Percentiles rank a stretch among this genome's conserved stretches.
These are phyloP conservation scores for Fundulus diaphanus DNA, from an alignment of 2,797 vertebrate genomes.

Conservation along the genomic window DNA sequence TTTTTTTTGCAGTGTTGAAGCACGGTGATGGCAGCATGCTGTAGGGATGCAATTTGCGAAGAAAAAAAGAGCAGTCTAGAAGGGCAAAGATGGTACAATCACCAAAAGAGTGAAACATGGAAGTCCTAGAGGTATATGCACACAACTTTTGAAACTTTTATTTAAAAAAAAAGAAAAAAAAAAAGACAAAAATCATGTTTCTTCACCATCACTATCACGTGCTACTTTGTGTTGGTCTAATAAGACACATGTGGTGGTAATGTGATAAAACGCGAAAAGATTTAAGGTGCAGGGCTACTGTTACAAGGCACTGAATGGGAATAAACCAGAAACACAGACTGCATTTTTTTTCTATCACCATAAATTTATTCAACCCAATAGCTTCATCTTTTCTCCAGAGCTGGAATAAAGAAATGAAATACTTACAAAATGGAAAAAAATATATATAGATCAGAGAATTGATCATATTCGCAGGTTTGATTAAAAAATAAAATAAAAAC, in stretches of 20 bases:
- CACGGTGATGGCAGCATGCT: neutral
- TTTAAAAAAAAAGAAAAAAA: neutral
- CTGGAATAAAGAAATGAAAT: constrained; percentile 82
- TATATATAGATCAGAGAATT: constrained; percentile 76
- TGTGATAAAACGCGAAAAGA: neutral
- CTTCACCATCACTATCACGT: neutral
- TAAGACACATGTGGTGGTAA: too few species aligned
- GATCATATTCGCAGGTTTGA: constrained; percentile 81
- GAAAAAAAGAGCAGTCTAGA: neutral
- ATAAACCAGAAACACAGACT: constrained; percentile 50
- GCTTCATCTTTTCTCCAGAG: constrained; percentile 76
- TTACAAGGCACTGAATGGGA: neutral
- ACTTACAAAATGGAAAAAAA: constrained; percentile 84
- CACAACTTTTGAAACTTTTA: neutral
- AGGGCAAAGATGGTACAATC: neutral
- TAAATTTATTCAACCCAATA: constrained; percentile 85
- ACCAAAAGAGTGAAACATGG: neutral
- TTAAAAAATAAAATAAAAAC: constrained; percentile 67
- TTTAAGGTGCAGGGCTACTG: too few species aligned
- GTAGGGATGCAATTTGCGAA: too few species aligned
- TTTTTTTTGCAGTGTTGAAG: too few species aligned
- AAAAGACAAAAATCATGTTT: neutral
- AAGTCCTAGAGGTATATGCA: neutral
- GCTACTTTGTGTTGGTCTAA: neutral
- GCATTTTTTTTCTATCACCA: constrained; percentile 75